Percentiles rank a stretch among this genome's conserved stretches.
Conservation (phyloP, 2,888 invertebrate genomes). For the Acanthosoma haemorrhoidale region DNA sequence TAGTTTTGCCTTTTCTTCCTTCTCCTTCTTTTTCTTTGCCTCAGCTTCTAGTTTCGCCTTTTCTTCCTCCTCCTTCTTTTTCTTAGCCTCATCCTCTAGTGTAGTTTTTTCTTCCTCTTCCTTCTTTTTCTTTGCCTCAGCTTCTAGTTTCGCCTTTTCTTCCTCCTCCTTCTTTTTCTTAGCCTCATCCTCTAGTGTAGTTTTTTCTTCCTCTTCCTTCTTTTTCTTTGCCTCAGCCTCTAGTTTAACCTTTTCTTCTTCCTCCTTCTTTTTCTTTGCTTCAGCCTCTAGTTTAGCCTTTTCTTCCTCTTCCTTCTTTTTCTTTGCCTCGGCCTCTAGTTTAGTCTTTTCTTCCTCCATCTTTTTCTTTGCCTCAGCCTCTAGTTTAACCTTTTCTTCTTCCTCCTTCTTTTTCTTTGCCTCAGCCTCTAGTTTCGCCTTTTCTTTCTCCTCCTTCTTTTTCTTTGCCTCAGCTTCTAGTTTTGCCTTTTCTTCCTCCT, state of each 20-base stretch:
- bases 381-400: constrained; percentile 33
- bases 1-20: constrained; percentile 21
- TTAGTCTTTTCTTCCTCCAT: constrained; percentile 24
- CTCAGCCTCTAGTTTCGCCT: constrained; percentile 29
- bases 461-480: constrained; percentile 28
- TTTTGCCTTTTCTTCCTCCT: constrained; percentile 32
- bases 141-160: no score
- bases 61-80: constrained; percentile 21
- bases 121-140: background rate
- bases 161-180: background rate
- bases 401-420: constrained; percentile 33
- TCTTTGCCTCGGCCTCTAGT: background rate
- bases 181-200: background rate
- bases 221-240: constrained; percentile 31
- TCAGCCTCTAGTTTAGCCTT: constrained; percentile 20
- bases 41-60: background rate
- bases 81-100: background rate
- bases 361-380: constrained; percentile 17
- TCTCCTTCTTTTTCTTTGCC: constrained; percentile 9
- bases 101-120: background rate
- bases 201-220: constrained; percentile 14
- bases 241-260: constrained; percentile 30
- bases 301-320: background rate
- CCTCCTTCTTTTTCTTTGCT: constrained; percentile 29
- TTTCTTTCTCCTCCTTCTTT: constrained; percentile 35